Evolutionary conservation across 2,888 invertebrate genomes (phyloP).

Genomic region (Pheosia tremula): DNA sequence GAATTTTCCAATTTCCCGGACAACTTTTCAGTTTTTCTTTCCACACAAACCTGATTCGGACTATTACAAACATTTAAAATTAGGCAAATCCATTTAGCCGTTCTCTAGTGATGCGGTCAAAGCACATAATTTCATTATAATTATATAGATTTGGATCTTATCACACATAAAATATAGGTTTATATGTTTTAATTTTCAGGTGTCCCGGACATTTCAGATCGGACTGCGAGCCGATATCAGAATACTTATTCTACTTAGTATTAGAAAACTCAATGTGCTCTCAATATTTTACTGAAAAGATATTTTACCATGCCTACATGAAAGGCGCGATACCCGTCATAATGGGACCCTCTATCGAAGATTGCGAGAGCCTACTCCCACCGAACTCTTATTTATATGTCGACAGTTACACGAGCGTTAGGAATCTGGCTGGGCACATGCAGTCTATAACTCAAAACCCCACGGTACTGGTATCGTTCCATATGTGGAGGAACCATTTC

Average conservation of each 20-base stretch:
- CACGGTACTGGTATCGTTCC: constrained; percentile 72
- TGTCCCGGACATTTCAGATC: constrained; percentile 86
- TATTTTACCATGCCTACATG: constrained; percentile 86
- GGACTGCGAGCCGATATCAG: constrained; percentile 83
- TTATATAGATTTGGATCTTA: no score
- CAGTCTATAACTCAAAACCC: constrained; percentile 63
- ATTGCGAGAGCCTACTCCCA: constrained; percentile 81
- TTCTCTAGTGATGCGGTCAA: no score
- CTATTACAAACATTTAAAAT: no score
- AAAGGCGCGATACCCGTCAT: constrained; percentile 87
- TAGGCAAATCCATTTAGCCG: no score
- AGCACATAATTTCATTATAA: no score
- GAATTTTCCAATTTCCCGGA: no score
- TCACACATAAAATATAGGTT: no score
- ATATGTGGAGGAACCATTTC: constrained; percentile 85
- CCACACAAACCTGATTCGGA: no score
- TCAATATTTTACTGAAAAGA: constrained; percentile 89
- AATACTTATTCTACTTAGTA: constrained; percentile 88
- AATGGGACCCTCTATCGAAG: constrained; percentile 84
- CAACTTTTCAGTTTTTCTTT: no score
- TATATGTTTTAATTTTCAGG: constrained; percentile 59
- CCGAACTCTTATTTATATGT: constrained; percentile 86
- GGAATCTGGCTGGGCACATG: constrained; percentile 81
- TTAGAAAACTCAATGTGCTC: constrained; percentile 89
- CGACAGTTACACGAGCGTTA: constrained; percentile 78